These are phyloP conservation scores for Gorsachius goisagi DNA, from an alignment of 2,113 vertebrate species.

Conservation along the genomic window DNA sequence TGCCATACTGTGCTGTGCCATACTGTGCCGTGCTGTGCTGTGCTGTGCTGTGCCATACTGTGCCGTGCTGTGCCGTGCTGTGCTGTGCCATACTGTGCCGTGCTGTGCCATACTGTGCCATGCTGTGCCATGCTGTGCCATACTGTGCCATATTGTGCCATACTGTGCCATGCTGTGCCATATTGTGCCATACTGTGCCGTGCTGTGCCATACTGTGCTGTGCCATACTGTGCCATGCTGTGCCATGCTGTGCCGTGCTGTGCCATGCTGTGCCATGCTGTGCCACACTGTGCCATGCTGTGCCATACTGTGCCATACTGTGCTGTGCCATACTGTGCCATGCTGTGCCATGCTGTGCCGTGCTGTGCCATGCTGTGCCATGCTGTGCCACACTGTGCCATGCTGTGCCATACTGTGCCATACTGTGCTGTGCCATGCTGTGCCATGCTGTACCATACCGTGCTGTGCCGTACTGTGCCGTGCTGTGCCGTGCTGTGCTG, in stretches of 20 bases:
- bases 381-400: accelerated
- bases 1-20: accelerated
- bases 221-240: accelerated
- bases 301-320: accelerated
- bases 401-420: accelerated
- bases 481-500: accelerated
- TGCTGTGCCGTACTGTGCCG: too few species aligned
- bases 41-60: accelerated
- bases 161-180: accelerated
- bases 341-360: too few species aligned
- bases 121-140: background rate
- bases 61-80: accelerated
- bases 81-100: background rate
- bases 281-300: accelerated
- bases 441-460: too few species aligned
- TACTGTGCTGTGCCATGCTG: accelerated
- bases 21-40: accelerated
- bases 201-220: too few species aligned
- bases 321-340: background rate
- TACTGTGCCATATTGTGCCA: accelerated
- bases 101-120: too few species aligned
- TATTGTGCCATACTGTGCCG: accelerated
- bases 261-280: accelerated
- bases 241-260: accelerated
- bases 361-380: too few species aligned